Percentiles rank a stretch among this genome's conserved stretches.
These are phyloP conservation scores for Nomada ruficornis DNA, from an alignment of 2,888 invertebrate species.

Conservation along the genomic window DNA sequence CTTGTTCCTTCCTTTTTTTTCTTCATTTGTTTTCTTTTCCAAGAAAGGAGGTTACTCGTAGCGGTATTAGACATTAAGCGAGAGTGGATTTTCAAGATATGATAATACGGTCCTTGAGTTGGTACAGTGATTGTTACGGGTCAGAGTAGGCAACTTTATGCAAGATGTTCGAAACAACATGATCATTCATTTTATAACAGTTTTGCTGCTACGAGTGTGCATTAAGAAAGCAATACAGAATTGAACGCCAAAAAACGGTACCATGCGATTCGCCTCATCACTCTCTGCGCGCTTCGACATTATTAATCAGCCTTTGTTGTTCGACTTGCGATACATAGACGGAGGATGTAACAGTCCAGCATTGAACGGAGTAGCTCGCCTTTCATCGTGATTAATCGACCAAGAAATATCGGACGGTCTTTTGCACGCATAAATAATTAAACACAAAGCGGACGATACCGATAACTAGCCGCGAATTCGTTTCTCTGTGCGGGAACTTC, in stretches of 20 bases:
- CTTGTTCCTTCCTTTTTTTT: neutral
- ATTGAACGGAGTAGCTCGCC: neutral
- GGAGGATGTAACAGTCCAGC: neutral
- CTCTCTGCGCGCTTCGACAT: neutral
- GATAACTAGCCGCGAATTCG: constrained; percentile 1
- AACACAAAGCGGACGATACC: constrained; percentile 6
- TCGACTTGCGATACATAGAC: neutral
- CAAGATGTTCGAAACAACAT: too few species aligned
- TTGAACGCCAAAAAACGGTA: too few species aligned
- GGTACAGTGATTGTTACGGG: too few species aligned
- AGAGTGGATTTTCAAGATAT: too few species aligned
- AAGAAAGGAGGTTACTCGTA: too few species aligned
- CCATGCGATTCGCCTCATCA: neutral
- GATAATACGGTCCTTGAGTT: too few species aligned
- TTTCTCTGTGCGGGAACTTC: neutral
- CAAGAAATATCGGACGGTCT: constrained; percentile 3
- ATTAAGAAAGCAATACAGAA: too few species aligned
- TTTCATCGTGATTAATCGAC: constrained; percentile 17
- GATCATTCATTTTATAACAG: too few species aligned
- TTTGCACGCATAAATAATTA: constrained; percentile 16
- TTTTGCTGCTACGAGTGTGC: too few species aligned
- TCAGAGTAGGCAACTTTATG: too few species aligned
- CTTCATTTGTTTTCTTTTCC: too few species aligned
- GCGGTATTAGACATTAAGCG: too few species aligned
- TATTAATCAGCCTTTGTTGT: constrained; percentile 9